Conservation (phyloP, 2,113 vertebrate species). For the Phainopepla nitens region DNA sequence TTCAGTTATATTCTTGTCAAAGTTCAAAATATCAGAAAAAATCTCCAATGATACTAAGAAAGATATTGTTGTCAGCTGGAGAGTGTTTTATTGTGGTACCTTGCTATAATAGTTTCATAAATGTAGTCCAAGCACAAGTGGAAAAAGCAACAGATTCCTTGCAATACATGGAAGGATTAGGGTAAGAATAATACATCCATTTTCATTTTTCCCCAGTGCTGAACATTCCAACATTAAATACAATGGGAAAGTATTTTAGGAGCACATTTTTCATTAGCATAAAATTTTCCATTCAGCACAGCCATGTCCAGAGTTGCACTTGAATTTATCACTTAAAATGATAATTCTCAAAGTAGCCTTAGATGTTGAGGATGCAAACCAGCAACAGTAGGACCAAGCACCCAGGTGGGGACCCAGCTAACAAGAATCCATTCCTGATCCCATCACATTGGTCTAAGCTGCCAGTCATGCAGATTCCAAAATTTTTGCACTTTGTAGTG, state of each 20-base stretch:
- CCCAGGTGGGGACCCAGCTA: not conserved
- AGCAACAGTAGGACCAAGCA: accelerated
- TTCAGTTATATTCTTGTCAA: not conserved
- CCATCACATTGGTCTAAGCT: not conserved
- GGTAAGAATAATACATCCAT: not conserved
- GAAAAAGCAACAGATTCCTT: conserved; percentile 22
- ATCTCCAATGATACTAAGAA: not conserved
- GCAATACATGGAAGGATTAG: conserved; percentile 30
- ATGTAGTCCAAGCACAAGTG: conserved; percentile 1
- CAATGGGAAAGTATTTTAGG: not conserved
- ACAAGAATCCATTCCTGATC: not conserved
- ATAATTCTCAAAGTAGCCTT: not conserved
- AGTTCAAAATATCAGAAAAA: not conserved
- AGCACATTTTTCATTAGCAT: not conserved
- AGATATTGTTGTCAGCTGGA: not conserved
- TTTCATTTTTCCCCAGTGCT: not conserved
- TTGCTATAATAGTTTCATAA: not conserved
- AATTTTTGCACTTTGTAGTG: accelerated
- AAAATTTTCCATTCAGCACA: not conserved
- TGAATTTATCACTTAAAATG: not conserved
- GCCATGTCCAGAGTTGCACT: not conserved
- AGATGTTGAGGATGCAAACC: not conserved
- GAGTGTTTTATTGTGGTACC: not conserved
- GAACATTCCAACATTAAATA: not conserved
- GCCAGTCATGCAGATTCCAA: not conserved